Conservation (phyloP, 2,113 vertebrate species). For the Daphoenositta chrysoptera region DNA sequence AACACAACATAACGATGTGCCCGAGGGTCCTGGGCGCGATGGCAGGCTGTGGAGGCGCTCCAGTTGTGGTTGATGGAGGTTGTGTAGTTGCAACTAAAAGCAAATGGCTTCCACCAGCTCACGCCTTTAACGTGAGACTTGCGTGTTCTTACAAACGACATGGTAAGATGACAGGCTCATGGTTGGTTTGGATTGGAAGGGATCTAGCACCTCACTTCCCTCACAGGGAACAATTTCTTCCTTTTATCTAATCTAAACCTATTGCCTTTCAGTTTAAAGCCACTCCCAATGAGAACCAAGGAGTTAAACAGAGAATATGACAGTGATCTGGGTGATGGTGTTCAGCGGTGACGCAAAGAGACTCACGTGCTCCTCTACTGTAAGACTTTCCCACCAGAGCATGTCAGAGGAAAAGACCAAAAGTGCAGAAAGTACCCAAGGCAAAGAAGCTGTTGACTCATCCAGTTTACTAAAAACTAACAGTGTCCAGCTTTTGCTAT, state of each 20-base stretch:
- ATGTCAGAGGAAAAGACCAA: neutral
- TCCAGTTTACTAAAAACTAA: neutral
- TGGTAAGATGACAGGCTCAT: neutral
- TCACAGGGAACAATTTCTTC: neutral
- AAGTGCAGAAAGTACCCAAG: neutral
- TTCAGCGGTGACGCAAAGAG: neutral
- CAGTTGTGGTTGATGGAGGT: fast-evolving
- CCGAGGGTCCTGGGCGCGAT: neutral
- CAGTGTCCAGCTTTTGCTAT: neutral
- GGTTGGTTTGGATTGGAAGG: neutral
- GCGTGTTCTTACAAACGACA: fast-evolving
- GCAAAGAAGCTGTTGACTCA: neutral
- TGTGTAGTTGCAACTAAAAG: neutral
- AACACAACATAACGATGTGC: too few species aligned
- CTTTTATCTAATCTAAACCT: neutral
- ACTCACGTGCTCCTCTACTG: fast-evolving
- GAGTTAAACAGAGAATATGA: neutral
- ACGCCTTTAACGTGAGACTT: fast-evolving
- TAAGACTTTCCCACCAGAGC: neutral
- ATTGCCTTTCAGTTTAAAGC: neutral
- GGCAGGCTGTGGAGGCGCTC: fast-evolving
- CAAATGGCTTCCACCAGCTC: neutral
- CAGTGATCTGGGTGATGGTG: fast-evolving
- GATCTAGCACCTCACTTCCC: neutral
- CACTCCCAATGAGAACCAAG: neutral